Evolutionary conservation across 2,797 vertebrate genomes (phyloP).

Genomic region (Clarias laeviceps): DNA sequence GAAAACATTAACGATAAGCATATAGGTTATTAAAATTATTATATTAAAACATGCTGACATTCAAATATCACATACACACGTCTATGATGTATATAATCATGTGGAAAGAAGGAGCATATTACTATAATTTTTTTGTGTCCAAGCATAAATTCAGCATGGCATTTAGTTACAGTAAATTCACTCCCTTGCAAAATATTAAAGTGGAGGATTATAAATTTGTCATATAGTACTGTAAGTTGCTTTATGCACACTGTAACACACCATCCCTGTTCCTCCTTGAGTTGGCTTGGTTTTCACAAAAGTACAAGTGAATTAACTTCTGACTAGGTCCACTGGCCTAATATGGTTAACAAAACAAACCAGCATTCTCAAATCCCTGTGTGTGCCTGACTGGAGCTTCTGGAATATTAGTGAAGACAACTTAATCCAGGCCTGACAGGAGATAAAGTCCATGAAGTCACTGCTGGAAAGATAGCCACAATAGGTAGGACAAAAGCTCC

Average conservation of each 20-base stretch:
- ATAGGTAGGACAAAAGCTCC: constrained; percentile 49
- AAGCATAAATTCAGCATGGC: background rate
- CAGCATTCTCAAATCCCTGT: constrained; percentile 36
- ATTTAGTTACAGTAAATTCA: background rate
- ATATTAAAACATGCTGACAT: background rate
- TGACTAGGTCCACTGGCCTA: constrained; percentile 32
- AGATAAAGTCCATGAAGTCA: constrained; percentile 50
- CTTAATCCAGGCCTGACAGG: constrained; percentile 51
- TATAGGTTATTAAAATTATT: background rate
- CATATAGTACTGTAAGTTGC: too few relatives aligned
- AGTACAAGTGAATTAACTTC: background rate
- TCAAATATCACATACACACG: background rate
- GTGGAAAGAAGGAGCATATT: background rate
- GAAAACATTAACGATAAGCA: background rate
- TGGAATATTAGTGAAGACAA: constrained; percentile 50
- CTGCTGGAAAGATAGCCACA: constrained; percentile 16
- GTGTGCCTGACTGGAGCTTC: constrained; percentile 44
- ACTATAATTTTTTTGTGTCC: background rate
- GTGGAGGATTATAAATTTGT: background rate
- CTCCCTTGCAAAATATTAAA: background rate
- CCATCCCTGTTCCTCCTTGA: background rate
- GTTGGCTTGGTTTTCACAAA: background rate
- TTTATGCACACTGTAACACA: background rate
- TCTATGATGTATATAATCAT: background rate
- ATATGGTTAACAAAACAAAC: constrained; percentile 49